Conservation (phyloP, 2,113 vertebrate species). For the Meriones unguiculatus region DNA sequence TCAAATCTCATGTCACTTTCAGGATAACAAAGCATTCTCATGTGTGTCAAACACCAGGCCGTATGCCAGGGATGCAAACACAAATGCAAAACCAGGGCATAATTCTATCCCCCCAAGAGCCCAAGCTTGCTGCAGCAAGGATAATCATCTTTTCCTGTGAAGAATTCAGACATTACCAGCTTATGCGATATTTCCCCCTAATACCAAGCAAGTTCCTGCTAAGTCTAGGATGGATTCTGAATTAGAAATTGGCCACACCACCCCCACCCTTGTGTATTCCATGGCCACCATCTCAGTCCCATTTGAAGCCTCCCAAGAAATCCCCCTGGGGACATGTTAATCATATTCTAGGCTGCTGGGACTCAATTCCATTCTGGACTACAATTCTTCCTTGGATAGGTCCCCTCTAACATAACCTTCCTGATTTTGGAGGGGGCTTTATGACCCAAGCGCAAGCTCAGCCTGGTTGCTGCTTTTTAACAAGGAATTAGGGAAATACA, state of each 20-base stretch:
- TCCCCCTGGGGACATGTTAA: neutral
- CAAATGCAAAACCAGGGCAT: neutral
- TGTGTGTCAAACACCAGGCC: neutral
- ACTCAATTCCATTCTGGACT: neutral
- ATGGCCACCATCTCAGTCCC: fast-evolving
- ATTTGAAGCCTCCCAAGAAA: neutral
- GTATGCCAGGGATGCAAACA: neutral
- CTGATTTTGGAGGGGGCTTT: slow-evolving; percentile 2
- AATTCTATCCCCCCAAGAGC: neutral
- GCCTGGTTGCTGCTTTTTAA: neutral
- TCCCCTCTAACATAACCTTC: neutral
- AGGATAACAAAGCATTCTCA: neutral
- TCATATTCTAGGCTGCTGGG: neutral
- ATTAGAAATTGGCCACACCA: neutral
- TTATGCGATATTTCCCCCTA: neutral
- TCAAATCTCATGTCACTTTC: fast-evolving
- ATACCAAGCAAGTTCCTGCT: neutral
- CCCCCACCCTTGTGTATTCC: neutral
- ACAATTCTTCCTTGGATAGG: neutral
- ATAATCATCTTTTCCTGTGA: neutral
- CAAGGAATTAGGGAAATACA: neutral
- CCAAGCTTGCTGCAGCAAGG: neutral
- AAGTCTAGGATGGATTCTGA: neutral
- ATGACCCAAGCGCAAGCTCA: neutral
- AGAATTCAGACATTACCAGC: neutral